Base-by-base conservation (phyloP, 2,888 invertebrate species). In the Crossocerus cetratus region DNA sequence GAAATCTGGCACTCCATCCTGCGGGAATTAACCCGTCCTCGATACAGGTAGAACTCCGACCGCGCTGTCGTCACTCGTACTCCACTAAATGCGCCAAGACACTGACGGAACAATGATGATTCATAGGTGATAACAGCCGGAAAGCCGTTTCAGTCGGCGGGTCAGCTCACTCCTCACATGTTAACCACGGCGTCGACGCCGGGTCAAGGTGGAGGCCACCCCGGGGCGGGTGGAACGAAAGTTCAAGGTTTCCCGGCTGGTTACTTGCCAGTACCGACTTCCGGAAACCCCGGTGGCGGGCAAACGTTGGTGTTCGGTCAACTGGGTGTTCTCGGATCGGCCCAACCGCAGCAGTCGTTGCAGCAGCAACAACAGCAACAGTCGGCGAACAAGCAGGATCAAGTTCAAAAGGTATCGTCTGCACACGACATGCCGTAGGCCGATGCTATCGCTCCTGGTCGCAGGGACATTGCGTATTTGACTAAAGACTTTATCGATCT, bases 141-240 rank as follows among this genome's bases (percentile, higher is more conserved):
- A 23, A 97, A 97, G 87, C 95, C 96, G 2, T 96, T 96, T 89
- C 96, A 96, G 89, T 90, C 91, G 0, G 94, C 96, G 57, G 94
- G 94, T 82, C 94, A 95, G 80, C 90, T 95, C 61, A 93, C 93
- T 2, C 96, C 95, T 0, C 97, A 97, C 86, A 96, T 97, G 96
- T 91, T 97, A 53, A 92, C 93, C 5, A 94, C 96, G 0, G 92
- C 95, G 2, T 87, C 90, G 2, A 87, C 86, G 11, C 86, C 87
- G 2, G 88, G 86, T 3, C 90, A 90, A 71, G 89, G 88, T 21
- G 88, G 86, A 16, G 84, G 85, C 2, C 90, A 90, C 76, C 89
- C 88, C 4, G 88, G 84, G 3, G 84, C 82, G 0, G 86, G 83
- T 21, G 87, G 88, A 23, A 80, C 88, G 2, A 90, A 90, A 68